Conservation (phyloP, 1,140 invertebrate genomes). For the Drosophila sechellia region DNA sequence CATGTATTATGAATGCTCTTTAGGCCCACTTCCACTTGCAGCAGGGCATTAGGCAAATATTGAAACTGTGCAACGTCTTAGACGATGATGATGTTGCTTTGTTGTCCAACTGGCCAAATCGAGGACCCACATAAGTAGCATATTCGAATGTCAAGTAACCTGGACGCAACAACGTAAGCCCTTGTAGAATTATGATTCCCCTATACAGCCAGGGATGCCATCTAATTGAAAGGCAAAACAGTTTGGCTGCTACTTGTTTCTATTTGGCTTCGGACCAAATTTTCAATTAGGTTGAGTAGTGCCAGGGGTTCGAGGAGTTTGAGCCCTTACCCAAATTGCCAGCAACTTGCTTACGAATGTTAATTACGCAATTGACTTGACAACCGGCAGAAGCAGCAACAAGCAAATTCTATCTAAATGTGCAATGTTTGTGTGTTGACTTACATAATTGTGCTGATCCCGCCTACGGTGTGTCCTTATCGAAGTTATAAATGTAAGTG, state of each 20-base stretch:
- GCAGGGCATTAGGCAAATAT: constrained; percentile 8
- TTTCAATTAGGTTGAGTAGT: constrained; percentile 51
- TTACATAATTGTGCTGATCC: constrained; percentile 44
- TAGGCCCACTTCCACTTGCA: constrained; percentile 1
- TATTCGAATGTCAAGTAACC: constrained; percentile 32
- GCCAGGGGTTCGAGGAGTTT: constrained; percentile 1
- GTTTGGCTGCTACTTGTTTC: constrained; percentile 8
- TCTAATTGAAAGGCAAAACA: constrained; percentile 24
- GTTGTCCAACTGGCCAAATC: constrained; percentile 18
- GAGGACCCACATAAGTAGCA: constrained; percentile 15
- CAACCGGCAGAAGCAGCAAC: constrained; percentile 39
- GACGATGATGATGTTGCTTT: constrained; percentile 17
- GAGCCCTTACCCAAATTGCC: constrained; percentile 1
- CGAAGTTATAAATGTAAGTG: not conserved
- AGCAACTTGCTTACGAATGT: constrained; percentile 48
- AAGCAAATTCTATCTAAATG: constrained; percentile 27
- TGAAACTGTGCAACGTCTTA: constrained; percentile 3
- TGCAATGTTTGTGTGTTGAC: constrained; percentile 31
- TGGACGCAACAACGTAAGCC: constrained; percentile 20
- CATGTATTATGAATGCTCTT: constrained; percentile 31
- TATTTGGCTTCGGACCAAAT: constrained; percentile 43
- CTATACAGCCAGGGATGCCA: constrained; percentile 7
- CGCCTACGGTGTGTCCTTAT: not conserved
- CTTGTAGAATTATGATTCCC: constrained; percentile 50
- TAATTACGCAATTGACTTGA: constrained; percentile 80